Percentiles rank a stretch among this genome's conserved stretches.
Conservation (phyloP, 2,113 vertebrate species). For the Chauna torquata region DNA sequence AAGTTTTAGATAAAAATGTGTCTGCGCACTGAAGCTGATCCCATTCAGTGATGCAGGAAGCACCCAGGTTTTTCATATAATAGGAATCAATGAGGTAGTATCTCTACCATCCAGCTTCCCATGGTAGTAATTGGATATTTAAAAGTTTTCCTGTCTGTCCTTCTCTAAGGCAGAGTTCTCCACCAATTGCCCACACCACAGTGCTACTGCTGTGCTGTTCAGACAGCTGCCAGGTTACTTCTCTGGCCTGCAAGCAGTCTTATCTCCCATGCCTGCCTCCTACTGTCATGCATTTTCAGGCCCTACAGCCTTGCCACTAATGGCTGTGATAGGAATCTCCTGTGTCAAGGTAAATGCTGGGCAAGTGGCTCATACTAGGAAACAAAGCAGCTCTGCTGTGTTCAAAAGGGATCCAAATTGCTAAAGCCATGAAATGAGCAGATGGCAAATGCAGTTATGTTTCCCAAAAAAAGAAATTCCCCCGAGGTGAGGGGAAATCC, state of each 20-base stretch:
- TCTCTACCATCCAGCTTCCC: not conserved
- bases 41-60: not conserved
- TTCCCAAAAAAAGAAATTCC: slow-evolving; percentile 48
- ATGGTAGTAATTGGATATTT: not conserved
- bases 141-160: not conserved
- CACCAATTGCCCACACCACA: not conserved
- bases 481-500: slow-evolving; percentile 48
- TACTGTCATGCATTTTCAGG: not conserved
- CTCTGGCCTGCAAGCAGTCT: not conserved
- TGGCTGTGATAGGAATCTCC: not conserved
- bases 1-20: not conserved
- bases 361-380: not conserved
- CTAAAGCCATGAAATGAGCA: slow-evolving; percentile 21
- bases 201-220: not conserved
- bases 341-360: slow-evolving; percentile 9
- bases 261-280: not conserved
- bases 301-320: slow-evolving; percentile 1
- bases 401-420: not conserved
- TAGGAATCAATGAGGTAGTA: not conserved
- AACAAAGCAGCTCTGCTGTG: slow-evolving; percentile 42
- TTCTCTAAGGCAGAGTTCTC: not conserved
- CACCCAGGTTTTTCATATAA: not conserved
- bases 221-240: not conserved
- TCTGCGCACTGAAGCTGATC: not conserved
- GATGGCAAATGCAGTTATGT: slow-evolving; percentile 51